phyloP scores from a whole-genome alignment of 2,797 vertebrate species.

The Gymnoscopelus microlampas region DNA sequence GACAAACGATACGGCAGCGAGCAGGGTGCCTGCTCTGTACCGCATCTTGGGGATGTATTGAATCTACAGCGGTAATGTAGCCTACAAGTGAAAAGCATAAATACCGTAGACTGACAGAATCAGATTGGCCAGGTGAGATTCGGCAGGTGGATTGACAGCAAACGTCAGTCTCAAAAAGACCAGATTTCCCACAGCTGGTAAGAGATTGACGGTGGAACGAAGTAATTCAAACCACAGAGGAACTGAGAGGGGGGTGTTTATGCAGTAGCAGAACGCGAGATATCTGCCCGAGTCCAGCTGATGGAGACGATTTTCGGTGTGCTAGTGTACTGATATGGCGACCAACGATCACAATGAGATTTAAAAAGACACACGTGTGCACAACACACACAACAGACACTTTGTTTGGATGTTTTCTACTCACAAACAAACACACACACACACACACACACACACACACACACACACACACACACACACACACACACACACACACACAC shows the following conservation, averaged over 20 bases:
- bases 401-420: too few relatives aligned
- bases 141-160: conserved; percentile 15
- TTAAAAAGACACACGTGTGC: neutral
- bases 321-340: neutral
- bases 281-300: conserved; percentile 4
- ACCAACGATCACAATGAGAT: neutral
- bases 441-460: neutral
- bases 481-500: neutral
- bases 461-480: neutral
- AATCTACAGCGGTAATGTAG: neutral
- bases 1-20: conserved; percentile 7
- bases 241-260: neutral
- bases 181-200: neutral
- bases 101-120: neutral
- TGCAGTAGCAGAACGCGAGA: neutral
- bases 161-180: neutral
- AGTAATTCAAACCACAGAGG: neutral
- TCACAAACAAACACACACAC: neutral
- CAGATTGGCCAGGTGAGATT: conserved; percentile 18
- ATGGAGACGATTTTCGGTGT: neutral
- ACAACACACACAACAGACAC: neutral
- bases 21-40: neutral
- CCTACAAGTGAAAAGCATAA: neutral
- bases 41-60: neutral
- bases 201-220: neutral